Conservation (phyloP, 2,888 invertebrate species). For the Lithophane leautieri region DNA sequence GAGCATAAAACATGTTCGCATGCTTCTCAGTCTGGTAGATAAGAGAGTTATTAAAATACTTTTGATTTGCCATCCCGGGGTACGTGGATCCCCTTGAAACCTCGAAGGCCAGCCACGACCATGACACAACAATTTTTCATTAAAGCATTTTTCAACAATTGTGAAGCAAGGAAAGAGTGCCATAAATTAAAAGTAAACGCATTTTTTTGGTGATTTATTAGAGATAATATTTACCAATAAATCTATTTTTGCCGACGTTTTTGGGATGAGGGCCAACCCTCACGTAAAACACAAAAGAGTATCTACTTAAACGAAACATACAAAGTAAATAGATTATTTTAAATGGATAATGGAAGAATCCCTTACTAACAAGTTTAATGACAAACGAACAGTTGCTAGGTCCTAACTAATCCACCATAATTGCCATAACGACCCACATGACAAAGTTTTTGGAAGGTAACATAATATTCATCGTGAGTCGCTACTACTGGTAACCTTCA, state of each 20-base stretch:
- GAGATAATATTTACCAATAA: constrained; percentile 45
- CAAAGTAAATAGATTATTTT: not conserved
- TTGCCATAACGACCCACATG: constrained; percentile 46
- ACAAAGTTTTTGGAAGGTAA: constrained; percentile 70
- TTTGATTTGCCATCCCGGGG: constrained; percentile 70
- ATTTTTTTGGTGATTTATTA: constrained; percentile 53
- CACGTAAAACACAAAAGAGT: not conserved
- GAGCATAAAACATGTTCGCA: constrained; percentile 54
- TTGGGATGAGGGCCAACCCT: not conserved
- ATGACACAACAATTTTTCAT: constrained; percentile 77
- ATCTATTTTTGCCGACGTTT: constrained; percentile 17
- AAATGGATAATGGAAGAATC: constrained; percentile 1
- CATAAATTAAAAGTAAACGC: constrained; percentile 59
- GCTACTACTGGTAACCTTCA: constrained; percentile 71
- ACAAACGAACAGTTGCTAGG: constrained; percentile 17
- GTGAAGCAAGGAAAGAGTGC: constrained; percentile 46
- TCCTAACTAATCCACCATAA: constrained; percentile 33
- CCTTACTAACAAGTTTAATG: constrained; percentile 4
- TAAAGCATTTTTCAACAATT: constrained; percentile 71
- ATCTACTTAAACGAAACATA: not conserved
- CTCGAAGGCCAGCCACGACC: constrained; percentile 64
- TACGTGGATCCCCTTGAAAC: constrained; percentile 59
- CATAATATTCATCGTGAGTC: constrained; percentile 71
- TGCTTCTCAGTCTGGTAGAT: constrained; percentile 68
- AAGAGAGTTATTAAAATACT: constrained; percentile 83